A percentile compares a stretch with the other conserved stretches of the same genome.
phyloP scores from a whole-genome alignment of 2,888 invertebrate genomes.

The Xestobium rufovillosum region DNA sequence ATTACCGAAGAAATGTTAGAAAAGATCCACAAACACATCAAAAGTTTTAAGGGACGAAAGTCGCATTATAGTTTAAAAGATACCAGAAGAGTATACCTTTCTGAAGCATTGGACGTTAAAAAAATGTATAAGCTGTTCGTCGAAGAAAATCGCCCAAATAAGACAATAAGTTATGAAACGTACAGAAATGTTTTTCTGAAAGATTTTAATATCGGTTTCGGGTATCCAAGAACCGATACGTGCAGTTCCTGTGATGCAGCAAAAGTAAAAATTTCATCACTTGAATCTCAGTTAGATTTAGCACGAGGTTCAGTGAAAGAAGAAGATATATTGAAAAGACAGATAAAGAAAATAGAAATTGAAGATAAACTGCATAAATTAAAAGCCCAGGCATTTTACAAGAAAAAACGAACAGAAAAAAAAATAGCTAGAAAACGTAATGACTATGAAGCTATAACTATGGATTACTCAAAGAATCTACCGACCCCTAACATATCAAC shows the following conservation, averaged over 20 bases:
- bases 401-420: conserved; percentile 18
- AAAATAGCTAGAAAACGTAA: conserved; percentile 5
- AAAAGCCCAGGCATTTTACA: conserved; percentile 23
- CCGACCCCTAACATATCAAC: conserved; percentile 23
- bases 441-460: conserved; percentile 20
- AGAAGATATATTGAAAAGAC: too few species aligned
- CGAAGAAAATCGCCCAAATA: conserved; percentile 11
- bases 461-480: conserved; percentile 22
- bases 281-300: not conserved
- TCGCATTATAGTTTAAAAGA: not conserved
- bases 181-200: conserved; percentile 16
- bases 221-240: conserved; percentile 17
- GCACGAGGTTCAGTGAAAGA: too few species aligned
- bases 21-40: too few species aligned
- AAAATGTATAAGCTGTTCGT: conserved; percentile 10
- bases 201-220: conserved; percentile 19
- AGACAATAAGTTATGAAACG: conserved; percentile 15
- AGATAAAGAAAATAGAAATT: conserved; percentile 15
- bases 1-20: too few species aligned
- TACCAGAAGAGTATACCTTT: not conserved
- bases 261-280: not conserved
- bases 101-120: conserved; percentile 1
- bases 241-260: conserved; percentile 15
- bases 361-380: conserved; percentile 21
- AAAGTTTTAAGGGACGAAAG: too few species aligned